Evolutionary conservation across 2,888 invertebrate species (phyloP).

Genomic region (Microplitis deprimator): DNA sequence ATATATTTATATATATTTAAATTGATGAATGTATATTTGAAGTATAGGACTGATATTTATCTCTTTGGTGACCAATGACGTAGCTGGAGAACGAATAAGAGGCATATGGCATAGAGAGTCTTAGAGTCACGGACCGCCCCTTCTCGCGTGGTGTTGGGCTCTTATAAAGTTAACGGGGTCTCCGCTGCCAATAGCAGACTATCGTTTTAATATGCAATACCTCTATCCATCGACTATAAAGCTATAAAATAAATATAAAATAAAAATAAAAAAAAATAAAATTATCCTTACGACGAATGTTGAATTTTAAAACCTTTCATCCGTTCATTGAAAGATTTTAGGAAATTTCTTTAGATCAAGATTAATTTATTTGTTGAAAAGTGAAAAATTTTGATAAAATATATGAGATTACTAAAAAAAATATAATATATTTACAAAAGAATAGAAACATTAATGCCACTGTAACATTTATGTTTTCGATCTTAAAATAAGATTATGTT

Average conservation of each 20-base stretch:
- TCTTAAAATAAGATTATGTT: neutral
- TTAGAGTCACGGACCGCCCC: conserved; percentile 59
- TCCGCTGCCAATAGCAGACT: conserved; percentile 55
- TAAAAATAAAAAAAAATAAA: conserved; percentile 33
- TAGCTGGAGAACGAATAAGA: conserved; percentile 38
- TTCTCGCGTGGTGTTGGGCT: conserved; percentile 42
- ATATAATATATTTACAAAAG: neutral
- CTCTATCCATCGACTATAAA: conserved; percentile 34
- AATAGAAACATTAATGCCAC: conserved; percentile 4
- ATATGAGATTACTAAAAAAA: conserved; percentile 12
- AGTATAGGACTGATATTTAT: neutral
- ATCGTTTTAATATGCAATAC: conserved; percentile 58
- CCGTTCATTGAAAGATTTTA: conserved; percentile 19
- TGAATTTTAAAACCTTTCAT: neutral
- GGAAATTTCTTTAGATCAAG: neutral
- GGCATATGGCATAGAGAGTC: conserved; percentile 24
- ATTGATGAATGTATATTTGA: neutral
- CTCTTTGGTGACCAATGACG: conserved; percentile 31
- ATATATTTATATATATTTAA: too few species aligned
- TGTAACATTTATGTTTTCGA: neutral
- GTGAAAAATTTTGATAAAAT: conserved; percentile 7
- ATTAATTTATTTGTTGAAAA: conserved; percentile 7
- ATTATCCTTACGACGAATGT: neutral
- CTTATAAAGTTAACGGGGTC: conserved; percentile 35
- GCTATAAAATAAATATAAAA: conserved; percentile 34